Conservation (phyloP, 1,140 invertebrate species). For the Macrostomum lignano region DNA sequence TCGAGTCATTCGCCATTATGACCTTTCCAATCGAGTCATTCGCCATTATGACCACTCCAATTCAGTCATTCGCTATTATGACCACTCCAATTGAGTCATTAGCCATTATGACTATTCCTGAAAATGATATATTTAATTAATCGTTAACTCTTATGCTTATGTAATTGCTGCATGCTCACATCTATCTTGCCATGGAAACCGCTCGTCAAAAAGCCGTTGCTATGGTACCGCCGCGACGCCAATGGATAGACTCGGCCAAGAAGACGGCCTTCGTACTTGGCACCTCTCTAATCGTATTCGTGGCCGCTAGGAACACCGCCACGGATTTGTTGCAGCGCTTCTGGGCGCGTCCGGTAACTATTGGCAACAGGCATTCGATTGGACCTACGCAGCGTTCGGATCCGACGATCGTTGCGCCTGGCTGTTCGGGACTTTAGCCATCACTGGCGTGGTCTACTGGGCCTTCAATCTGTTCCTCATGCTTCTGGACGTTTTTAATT, state of each 20-base stretch:
- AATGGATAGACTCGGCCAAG: slow-evolving; percentile 14
- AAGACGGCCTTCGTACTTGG: slow-evolving; percentile 37
- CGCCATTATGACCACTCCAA: too few species aligned
- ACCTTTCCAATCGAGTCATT: too few species aligned
- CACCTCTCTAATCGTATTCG: slow-evolving; percentile 42
- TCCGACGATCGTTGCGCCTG: slow-evolving; percentile 36
- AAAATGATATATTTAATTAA: too few species aligned
- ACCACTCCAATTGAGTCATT: too few species aligned
- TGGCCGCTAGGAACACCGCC: slow-evolving; percentile 45
- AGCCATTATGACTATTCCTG: too few species aligned
- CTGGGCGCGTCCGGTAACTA: slow-evolving; percentile 57
- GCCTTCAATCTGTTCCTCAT: slow-evolving; percentile 42
- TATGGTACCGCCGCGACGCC: too few species aligned
- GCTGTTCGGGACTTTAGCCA: slow-evolving; percentile 17
- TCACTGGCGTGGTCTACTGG: slow-evolving; percentile 44
- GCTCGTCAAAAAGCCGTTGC: too few species aligned
- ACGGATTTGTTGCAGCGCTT: slow-evolving; percentile 55
- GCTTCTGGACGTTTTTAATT: slow-evolving; percentile 42
- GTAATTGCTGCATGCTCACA: too few species aligned
- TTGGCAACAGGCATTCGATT: slow-evolving; percentile 53
- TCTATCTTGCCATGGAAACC: too few species aligned
- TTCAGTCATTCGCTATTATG: too few species aligned
- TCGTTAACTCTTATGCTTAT: too few species aligned
- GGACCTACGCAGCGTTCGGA: slow-evolving; percentile 36
- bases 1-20: too few species aligned